Evolutionary conservation across 1,140 invertebrate genomes (phyloP), one percentile per base, ranked within the genome.

Genomic region (Uloborus diversus): DNA sequence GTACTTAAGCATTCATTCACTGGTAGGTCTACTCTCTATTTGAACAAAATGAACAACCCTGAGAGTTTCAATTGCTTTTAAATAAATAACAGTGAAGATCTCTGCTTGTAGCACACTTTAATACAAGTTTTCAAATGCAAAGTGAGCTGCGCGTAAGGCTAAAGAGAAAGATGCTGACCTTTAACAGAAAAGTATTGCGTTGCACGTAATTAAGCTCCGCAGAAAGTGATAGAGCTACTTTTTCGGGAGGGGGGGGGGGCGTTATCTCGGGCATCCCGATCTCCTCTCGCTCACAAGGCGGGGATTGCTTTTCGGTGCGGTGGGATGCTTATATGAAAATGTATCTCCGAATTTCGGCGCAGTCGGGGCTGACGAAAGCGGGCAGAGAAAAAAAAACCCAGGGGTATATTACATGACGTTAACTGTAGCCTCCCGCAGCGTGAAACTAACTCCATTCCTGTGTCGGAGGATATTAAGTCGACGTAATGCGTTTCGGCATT

Each of bases 181-280:
- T n/a, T n/a, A n/a, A n/a, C n/a, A n/a, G 33, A 32, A 32, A 69
- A 56, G 33, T 27, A 28, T n/a, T 33, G 51, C 56, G 56, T 37
- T 61, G 30, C 25, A 47, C 61, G 69, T 73, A 73, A 73, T 73
- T 73, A 73, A 73, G 69, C 56, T 47, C 47, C 33, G 11, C 30
- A 57, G 11, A 20, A 61, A 73, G 69, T 47, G 69, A 73, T 73
- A 73, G 61, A 73, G 69, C 56, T 56, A 69, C 66, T 69, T 69
- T 69, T 23, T 73, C 42, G 69, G 53, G 23, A 17, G 14, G 28
- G 27, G 49, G 49, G 25, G 32, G 35, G 32, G 61, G 61, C 33
- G 35, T 64, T 64, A 64, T 64, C 61, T 33, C 23, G 42, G 32
- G 17, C 33, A 17, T 17, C 33, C n/a, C 20, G 14, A 17, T 9